Percentiles rank a stretch among this genome's conserved stretches.
Evolutionary conservation across 2,888 invertebrate genomes (phyloP).

Genomic region (Pheosia gnoma): DNA sequence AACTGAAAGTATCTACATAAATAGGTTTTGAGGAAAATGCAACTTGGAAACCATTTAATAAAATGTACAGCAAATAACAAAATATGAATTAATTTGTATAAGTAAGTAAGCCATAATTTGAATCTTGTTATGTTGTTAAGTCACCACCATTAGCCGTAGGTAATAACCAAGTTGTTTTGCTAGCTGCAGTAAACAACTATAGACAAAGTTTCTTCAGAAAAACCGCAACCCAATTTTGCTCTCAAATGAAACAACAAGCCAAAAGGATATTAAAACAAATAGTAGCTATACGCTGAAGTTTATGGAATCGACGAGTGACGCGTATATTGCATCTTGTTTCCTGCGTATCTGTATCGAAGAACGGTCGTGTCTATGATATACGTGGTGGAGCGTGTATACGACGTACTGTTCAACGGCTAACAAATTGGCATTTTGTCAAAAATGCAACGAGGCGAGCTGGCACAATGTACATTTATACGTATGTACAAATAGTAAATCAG

Average conservation of each 20-base stretch:
- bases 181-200: slow-evolving; percentile 19
- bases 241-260: slow-evolving; percentile 36
- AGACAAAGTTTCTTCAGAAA: slow-evolving; percentile 36
- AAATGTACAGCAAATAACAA: not conserved
- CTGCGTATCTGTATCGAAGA: slow-evolving; percentile 16
- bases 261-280: slow-evolving; percentile 26
- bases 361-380: slow-evolving; percentile 18
- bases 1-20: not conserved
- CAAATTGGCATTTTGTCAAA: slow-evolving; percentile 77
- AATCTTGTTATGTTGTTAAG: not conserved
- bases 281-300: not conserved
- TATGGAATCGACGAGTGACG: not conserved
- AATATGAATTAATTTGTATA: not conserved
- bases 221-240: slow-evolving; percentile 38
- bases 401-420: slow-evolving; percentile 47
- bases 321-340: not conserved
- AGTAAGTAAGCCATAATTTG: not conserved
- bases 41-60: not conserved
- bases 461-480: slow-evolving; percentile 38
- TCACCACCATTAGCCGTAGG: not conserved
- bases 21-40: slow-evolving; percentile 10
- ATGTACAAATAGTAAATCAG: slow-evolving; percentile 26
- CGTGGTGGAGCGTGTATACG: not conserved
- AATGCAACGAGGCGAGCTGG: slow-evolving; percentile 58
- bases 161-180: slow-evolving; percentile 1